These are phyloP conservation scores for Plectrocnemia conspersa DNA, from an alignment of 1,140 invertebrate species.

Conservation along the genomic window DNA sequence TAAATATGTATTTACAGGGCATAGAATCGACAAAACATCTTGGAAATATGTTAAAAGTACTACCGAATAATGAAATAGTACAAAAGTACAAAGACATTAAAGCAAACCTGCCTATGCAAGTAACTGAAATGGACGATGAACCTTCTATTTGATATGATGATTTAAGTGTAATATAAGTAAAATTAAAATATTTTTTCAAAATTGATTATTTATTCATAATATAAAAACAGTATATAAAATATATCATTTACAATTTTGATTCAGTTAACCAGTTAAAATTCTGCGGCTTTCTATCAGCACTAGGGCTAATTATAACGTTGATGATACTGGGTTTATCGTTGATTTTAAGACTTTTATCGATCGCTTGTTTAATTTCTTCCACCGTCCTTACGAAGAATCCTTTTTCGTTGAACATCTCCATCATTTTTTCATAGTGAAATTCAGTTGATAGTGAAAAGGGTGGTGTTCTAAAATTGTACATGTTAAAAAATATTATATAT, in stretches of 20 bases:
- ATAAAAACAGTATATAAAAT: background rate
- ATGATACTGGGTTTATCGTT: slow-evolving; percentile 78
- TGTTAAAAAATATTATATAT: slow-evolving; percentile 20
- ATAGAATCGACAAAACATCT: background rate
- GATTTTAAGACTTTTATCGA: slow-evolving; percentile 62
- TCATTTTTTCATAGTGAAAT: slow-evolving; percentile 85
- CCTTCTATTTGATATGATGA: background rate
- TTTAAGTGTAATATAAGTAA: slow-evolving; percentile 1
- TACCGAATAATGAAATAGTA: background rate
- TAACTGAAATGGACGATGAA: background rate
- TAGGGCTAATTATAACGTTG: slow-evolving; percentile 85
- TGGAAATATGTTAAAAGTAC: background rate
- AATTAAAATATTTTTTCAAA: slow-evolving; percentile 4
- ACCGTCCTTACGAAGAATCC: slow-evolving; percentile 78
- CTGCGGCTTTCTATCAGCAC: slow-evolving; percentile 85
- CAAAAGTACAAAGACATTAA: background rate
- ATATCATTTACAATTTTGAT: slow-evolving; percentile 68
- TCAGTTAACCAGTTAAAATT: slow-evolving; percentile 87
- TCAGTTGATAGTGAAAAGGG: slow-evolving; percentile 72
- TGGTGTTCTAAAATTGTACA: slow-evolving; percentile 62
- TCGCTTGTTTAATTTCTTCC: slow-evolving; percentile 65
- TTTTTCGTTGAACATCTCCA: slow-evolving; percentile 74
- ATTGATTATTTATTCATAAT: background rate
- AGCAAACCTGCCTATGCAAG: background rate
- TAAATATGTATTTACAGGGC: slow-evolving; percentile 9